These are phyloP conservation scores for Ploceus nigricollis DNA, from an alignment of 2,113 vertebrate genomes.

Conservation along the genomic window DNA sequence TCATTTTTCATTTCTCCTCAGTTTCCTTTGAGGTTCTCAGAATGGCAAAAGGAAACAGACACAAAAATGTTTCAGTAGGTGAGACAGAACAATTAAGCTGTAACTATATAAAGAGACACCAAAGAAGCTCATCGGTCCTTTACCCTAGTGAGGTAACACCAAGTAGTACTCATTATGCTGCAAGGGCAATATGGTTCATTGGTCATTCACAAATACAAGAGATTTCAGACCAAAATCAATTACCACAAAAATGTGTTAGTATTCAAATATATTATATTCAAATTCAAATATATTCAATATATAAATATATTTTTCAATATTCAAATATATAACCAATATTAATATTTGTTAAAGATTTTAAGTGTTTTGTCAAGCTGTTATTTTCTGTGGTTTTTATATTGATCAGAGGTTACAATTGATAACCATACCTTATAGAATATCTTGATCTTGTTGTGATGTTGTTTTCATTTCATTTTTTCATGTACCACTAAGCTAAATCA, in stretches of 20 bases:
- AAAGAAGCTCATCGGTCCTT: background rate
- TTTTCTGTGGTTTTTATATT: background rate
- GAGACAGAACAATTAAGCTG: background rate
- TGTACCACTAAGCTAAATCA: background rate
- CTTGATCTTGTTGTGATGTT: background rate
- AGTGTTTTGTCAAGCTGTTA: background rate
- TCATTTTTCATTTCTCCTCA: background rate
- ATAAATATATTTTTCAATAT: too few relatives aligned
- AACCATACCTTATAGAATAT: background rate
- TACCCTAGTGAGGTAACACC: background rate
- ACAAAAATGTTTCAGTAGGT: background rate
- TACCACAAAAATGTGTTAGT: background rate
- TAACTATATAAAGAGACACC: background rate
- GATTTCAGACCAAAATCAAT: background rate
- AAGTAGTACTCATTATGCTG: background rate
- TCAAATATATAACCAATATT: too few relatives aligned
- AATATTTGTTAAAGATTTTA: background rate
- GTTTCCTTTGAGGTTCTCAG: background rate
- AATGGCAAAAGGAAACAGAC: background rate
- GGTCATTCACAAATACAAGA: background rate
- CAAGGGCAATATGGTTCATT: background rate
- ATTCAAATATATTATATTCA: background rate
- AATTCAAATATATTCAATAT: too few relatives aligned
- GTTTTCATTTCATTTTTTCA: background rate
- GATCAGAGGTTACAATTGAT: background rate